Evolutionary conservation across 2,797 vertebrate species (phyloP).

Genomic region (Trachurus trachurus): DNA sequence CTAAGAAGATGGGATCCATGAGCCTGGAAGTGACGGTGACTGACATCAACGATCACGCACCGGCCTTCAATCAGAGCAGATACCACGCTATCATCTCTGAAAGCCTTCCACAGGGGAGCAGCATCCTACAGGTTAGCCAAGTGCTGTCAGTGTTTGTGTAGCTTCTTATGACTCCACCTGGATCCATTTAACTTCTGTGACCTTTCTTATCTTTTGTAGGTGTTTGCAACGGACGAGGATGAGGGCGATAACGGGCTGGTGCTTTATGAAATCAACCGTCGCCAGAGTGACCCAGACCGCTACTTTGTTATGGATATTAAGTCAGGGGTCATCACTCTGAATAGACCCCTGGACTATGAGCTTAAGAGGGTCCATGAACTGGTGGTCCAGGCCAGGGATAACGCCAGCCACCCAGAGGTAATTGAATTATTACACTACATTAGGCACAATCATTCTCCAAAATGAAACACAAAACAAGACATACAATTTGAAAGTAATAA

Average conservation of each 20-base stretch:
- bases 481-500: conserved; percentile 12
- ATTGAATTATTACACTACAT: conserved; percentile 16
- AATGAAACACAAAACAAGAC: not conserved
- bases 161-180: not conserved
- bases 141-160: conserved; percentile 4
- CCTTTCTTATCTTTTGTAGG: conserved; percentile 77
- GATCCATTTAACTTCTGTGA: not conserved
- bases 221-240: conserved; percentile 94
- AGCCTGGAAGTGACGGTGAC: conserved; percentile 91
- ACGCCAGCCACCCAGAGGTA: conserved; percentile 93
- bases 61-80: conserved; percentile 96
- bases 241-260: conserved; percentile 95
- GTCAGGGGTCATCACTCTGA: conserved; percentile 93
- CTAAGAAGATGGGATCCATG: conserved; percentile 91
- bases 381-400: conserved; percentile 96
- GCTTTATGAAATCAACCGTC: conserved; percentile 96
- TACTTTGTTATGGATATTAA: conserved; percentile 94
- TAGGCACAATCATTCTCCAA: not conserved
- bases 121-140: conserved; percentile 90
- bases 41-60: conserved; percentile 97
- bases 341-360: conserved; percentile 95
- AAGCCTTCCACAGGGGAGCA: conserved; percentile 93
- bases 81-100: conserved; percentile 96
- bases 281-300: conserved; percentile 95
- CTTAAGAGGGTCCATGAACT: conserved; percentile 95